phyloP scores from a whole-genome alignment of 2,113 vertebrate genomes.

The Passer domesticus region DNA sequence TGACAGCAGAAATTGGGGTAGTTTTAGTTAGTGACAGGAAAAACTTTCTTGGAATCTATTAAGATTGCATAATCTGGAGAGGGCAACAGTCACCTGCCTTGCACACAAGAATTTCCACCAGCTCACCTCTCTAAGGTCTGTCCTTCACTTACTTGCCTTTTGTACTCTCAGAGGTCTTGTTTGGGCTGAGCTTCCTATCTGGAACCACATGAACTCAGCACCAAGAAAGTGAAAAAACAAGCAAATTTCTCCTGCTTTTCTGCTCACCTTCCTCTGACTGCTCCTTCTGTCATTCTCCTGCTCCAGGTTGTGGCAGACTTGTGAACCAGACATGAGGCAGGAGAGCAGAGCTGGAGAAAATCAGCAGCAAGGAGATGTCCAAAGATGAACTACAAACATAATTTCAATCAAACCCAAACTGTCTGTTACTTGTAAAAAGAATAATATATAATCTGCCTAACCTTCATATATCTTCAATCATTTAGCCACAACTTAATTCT shows the following conservation, averaged over 20 bases:
- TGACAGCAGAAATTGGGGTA: background rate
- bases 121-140: background rate
- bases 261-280: background rate
- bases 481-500: background rate
- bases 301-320: background rate
- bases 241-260: background rate
- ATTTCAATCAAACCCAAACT: background rate
- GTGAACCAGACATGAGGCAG: background rate
- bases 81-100: background rate
- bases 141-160: background rate
- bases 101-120: background rate
- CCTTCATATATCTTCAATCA: background rate
- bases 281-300: background rate
- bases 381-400: background rate
- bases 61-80: background rate
- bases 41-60: background rate
- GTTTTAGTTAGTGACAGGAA: slow-evolving; percentile 2
- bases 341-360: background rate
- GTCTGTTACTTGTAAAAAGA: background rate
- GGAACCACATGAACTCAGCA: background rate
- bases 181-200: background rate
- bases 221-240: background rate
- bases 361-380: background rate
- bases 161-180: background rate
- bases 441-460: background rate